Conservation (phyloP, 2,797 vertebrate species). For the Molothrus ater region DNA sequence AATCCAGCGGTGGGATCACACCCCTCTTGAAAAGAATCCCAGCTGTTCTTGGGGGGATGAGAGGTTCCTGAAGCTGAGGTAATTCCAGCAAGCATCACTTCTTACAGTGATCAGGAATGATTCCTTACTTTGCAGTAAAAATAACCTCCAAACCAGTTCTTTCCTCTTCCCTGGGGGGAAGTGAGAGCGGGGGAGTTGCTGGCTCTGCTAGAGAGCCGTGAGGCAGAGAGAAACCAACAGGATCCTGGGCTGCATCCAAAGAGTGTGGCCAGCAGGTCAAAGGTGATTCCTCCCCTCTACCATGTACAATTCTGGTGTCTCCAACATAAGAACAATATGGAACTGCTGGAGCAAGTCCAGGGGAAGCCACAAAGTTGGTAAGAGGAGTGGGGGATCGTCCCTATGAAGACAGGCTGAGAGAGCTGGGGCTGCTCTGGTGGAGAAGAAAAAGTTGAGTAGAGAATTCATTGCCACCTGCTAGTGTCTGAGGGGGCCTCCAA, state of each 20-base stretch:
- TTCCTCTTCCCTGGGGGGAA: not conserved
- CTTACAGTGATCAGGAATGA: not conserved
- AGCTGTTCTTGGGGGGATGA: not conserved
- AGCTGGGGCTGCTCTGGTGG: not conserved
- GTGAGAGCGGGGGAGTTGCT: not conserved
- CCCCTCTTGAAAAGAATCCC: not conserved
- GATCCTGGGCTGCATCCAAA: not conserved
- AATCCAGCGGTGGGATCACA: fast-evolving
- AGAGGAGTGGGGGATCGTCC: not conserved
- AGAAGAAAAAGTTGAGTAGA: not conserved
- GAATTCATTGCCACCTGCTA: not conserved
- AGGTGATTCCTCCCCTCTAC: not conserved
- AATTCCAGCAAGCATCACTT: not conserved
- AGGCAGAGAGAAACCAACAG: not conserved
- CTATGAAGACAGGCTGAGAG: not conserved
- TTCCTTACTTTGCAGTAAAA: not conserved
- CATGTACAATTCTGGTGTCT: not conserved
- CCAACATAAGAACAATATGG: not conserved
- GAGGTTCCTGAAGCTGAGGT: not conserved
- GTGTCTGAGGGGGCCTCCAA: not conserved
- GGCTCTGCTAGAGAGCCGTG: not conserved
- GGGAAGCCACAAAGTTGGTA: not conserved
- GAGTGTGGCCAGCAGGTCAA: fast-evolving
- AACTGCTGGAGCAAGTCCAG: not conserved
- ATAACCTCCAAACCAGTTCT: not conserved